Percentiles rank a stretch among this genome's conserved stretches.
These are phyloP conservation scores for Hozukius guyotensis DNA, from an alignment of 2,797 vertebrate genomes.

Conservation along the genomic window DNA sequence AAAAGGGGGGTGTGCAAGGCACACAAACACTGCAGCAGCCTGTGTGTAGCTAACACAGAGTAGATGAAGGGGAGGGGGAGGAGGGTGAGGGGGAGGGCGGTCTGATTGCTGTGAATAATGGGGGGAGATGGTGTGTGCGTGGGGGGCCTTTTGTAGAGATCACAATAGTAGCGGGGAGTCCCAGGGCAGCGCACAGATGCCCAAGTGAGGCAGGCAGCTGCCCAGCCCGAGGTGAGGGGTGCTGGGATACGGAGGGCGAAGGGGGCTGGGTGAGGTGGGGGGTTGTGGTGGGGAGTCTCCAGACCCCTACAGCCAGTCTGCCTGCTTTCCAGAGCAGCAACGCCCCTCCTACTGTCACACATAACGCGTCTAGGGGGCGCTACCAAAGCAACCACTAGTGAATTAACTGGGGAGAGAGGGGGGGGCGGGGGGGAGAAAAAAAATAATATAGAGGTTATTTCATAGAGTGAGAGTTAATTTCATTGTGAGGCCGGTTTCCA, in stretches of 20 bases:
- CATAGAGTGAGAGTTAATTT: slow-evolving; percentile 57
- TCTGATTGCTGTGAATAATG: slow-evolving; percentile 76
- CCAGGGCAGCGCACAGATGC: slow-evolving; percentile 78
- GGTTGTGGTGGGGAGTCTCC: slow-evolving; percentile 26
- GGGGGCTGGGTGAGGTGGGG: slow-evolving; percentile 21
- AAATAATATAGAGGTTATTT: slow-evolving; percentile 55
- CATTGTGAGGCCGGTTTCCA: slow-evolving; percentile 60
- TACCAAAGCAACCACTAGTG: slow-evolving; percentile 32
- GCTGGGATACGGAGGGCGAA: slow-evolving; percentile 54
- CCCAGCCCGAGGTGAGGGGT: slow-evolving; percentile 73
- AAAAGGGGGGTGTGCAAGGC: neutral
- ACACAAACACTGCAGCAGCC: slow-evolving; percentile 67
- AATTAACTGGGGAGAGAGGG: slow-evolving; percentile 42
- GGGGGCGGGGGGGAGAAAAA: too few relatives aligned
- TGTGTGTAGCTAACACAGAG: slow-evolving; percentile 57
- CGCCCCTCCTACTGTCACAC: slow-evolving; percentile 45
- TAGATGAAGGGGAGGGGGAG: slow-evolving; percentile 35
- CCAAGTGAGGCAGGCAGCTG: slow-evolving; percentile 76
- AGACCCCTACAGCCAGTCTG: slow-evolving; percentile 60
- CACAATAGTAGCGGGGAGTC: slow-evolving; percentile 80
- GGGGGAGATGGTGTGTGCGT: slow-evolving; percentile 64
- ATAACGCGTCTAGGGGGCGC: slow-evolving; percentile 50
- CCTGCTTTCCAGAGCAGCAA: slow-evolving; percentile 61
- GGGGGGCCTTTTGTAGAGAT: slow-evolving; percentile 75
- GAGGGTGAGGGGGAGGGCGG: neutral